These are phyloP conservation scores for Gisinianus flammeolus DNA, from an alignment of 2,888 invertebrate genomes.

Conservation along the genomic window DNA sequence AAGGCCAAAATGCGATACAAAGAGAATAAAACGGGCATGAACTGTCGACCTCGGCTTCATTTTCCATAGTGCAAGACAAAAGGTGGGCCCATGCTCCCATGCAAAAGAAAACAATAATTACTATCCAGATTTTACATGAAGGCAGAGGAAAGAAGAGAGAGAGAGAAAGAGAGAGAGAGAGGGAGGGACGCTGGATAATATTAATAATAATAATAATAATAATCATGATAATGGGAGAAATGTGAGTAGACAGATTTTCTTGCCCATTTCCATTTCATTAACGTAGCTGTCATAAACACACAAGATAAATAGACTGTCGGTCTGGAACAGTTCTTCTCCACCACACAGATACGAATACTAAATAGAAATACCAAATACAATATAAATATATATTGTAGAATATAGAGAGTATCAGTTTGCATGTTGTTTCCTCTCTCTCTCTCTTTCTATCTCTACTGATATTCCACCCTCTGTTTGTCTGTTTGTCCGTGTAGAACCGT, in stretches of 20 bases:
- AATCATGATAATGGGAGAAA: not conserved
- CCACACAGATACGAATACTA: no score
- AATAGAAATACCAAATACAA: no score
- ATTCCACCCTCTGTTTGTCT: not conserved
- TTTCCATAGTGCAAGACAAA: no score
- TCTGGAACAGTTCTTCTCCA: conserved; percentile 26
- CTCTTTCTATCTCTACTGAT: not conserved
- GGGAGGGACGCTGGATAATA: not conserved
- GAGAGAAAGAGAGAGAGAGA: conserved; percentile 5
- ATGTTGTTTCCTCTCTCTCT: no score
- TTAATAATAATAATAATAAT: not conserved
- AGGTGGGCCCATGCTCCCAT: no score
- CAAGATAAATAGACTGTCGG: conserved; percentile 55
- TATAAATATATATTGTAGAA: no score
- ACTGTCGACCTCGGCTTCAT: no score
- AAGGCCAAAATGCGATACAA: no score
- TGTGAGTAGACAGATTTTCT: conserved; percentile 44
- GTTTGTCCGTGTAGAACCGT: not conserved
- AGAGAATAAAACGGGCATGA: no score
- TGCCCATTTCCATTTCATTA: conserved; percentile 48
- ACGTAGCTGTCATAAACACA: conserved; percentile 54
- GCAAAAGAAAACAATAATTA: not conserved
- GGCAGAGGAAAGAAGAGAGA: not conserved
- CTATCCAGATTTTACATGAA: not conserved
- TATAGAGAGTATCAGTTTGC: no score